Evolutionary conservation across 2,888 invertebrate genomes (phyloP).

Genomic region (Leistus spinibarbis): DNA sequence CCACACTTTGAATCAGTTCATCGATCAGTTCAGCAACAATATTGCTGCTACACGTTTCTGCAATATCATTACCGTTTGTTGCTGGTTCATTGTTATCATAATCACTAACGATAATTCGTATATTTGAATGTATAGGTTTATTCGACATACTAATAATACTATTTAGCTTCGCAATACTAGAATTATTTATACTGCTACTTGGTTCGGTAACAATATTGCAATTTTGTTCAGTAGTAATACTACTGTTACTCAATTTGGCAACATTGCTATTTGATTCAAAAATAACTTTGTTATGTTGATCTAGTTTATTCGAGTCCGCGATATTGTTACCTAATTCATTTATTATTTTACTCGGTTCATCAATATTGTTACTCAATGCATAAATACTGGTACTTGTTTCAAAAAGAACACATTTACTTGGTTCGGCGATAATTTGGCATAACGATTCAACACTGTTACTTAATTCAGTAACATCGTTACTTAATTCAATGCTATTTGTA

Average conservation of each 20-base stretch:
- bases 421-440: too few relatives aligned
- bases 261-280: background rate
- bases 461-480: background rate
- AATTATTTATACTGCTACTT: background rate
- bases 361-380: background rate
- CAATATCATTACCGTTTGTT: background rate
- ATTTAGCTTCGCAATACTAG: background rate
- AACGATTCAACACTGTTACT: background rate
- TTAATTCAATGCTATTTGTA: background rate
- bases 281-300: background rate
- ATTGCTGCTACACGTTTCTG: background rate
- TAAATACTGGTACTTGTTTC: background rate
- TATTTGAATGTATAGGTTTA: background rate
- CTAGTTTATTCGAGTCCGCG: background rate
- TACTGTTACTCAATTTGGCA: background rate
- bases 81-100: background rate
- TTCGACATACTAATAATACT: background rate
- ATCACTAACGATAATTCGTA: background rate
- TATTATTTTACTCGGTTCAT: background rate
- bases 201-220: background rate
- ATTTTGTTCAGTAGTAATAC: background rate
- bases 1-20: background rate
- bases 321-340: background rate
- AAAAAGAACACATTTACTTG: too few relatives aligned
- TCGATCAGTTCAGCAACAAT: too few relatives aligned